Base-by-base conservation (phyloP, 1,140 invertebrate species). In the Drosophila orosa region DNA sequence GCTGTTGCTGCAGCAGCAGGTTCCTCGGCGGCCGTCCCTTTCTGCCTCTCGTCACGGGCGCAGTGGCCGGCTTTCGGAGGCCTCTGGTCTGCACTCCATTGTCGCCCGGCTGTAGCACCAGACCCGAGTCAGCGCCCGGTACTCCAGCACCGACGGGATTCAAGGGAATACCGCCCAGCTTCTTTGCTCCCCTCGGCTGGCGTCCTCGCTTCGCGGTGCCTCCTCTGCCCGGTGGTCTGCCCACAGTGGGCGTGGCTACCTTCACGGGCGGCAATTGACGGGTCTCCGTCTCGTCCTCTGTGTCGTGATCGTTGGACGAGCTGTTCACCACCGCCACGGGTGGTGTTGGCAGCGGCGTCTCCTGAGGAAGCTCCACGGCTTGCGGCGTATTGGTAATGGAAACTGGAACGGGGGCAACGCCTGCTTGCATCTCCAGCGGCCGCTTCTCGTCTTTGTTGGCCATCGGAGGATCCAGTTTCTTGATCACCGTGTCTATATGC, bases 401-500 rank as follows among this genome's bases (percentile, higher is more conserved):
- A 10, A 54, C 27, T 5, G 55, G 10, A 58, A 45, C 27, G 1
- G 47, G 24, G 3, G 8, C 92, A 92, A 57, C 78, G 31, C 25
- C 47, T 73, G 17, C 9, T 48, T 52, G 47, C 47, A 12, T 62
- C 39, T 15, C 80, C 76, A 48, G 27, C 3, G 45, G 66, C 2
- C 40, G 63, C 15, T 45, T 57, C 3, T 31, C 93, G 0, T 74
- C 74, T 22, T 90, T 83, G 52, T 52, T 78, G 33, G 17, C 76
- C 7, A 73, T 27, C 3, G 93, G 92, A 12, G 95, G 95, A 78
- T 96, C 95, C 0, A 96, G 94, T 66, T 95, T 96, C 90, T 96
- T 96, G 55, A 96, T 96, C 15, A 96, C 95, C 29, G 95, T 96
- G 72, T 96, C 95, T 60, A 96, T 95, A 19, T 91, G 90, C 2